Conservation (phyloP, 2,797 vertebrate genomes). For the Cryptoblepharus egeriae region DNA sequence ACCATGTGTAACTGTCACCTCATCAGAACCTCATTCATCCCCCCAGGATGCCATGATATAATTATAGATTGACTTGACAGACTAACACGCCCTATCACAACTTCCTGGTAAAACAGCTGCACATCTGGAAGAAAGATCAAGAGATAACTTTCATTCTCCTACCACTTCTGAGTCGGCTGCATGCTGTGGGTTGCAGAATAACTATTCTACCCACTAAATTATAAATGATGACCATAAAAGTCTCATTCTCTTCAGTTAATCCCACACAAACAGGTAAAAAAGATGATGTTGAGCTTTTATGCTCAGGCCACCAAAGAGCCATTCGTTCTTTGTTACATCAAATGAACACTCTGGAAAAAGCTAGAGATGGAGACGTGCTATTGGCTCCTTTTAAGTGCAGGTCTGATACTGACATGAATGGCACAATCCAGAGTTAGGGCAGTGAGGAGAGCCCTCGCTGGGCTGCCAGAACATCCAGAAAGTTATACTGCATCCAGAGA, state of each 20-base stretch:
- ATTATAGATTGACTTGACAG: slow-evolving; percentile 28
- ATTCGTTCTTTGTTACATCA: slow-evolving; percentile 24
- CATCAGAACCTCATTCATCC: background rate
- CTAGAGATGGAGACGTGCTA: background rate
- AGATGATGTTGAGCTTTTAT: slow-evolving; percentile 25
- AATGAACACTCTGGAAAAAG: background rate
- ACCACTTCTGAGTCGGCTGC: background rate
- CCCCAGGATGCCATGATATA: background rate
- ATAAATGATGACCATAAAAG: slow-evolving; percentile 28
- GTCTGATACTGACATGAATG: background rate
- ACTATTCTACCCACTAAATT: background rate
- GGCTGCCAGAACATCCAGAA: too few species aligned
- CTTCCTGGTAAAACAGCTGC: background rate
- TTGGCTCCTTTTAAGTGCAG: background rate
- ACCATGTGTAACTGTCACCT: background rate
- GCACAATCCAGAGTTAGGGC: too few species aligned
- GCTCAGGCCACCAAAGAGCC: background rate
- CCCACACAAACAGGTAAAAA: slow-evolving; percentile 16
- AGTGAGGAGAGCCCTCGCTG: too few species aligned
- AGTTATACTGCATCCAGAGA: too few species aligned
- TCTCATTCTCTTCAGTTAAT: slow-evolving; percentile 20
- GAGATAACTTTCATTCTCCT: slow-evolving; percentile 18
- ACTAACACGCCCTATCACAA: background rate
- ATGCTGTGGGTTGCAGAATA: background rate
- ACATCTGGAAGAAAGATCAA: slow-evolving; percentile 32